Evolutionary conservation across 2,113 vertebrate genomes (phyloP).

Genomic region (Strix uralensis): DNA sequence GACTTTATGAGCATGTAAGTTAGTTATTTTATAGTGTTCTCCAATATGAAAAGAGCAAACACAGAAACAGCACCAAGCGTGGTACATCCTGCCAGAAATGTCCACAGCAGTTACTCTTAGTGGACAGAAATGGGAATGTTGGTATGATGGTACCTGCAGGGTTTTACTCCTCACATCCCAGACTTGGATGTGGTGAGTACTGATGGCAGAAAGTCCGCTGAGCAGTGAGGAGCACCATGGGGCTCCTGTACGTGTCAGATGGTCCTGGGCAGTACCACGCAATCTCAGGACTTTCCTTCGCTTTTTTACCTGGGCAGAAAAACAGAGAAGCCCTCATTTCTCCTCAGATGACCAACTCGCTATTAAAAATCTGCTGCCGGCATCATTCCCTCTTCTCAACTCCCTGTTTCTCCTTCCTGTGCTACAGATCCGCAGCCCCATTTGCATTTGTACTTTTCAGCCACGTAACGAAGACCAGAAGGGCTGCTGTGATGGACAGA

Average conservation of each 20-base stretch:
- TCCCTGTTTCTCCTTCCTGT: background rate
- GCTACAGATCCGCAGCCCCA: background rate
- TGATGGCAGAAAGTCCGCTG: background rate
- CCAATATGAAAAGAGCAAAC: background rate
- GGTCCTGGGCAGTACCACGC: background rate
- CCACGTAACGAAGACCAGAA: conserved; percentile 58
- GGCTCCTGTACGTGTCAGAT: background rate
- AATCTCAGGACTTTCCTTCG: background rate
- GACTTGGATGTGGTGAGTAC: background rate
- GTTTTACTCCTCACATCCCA: background rate
- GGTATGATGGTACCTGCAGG: background rate
- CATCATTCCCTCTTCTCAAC: background rate
- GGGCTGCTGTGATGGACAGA: conserved; percentile 62
- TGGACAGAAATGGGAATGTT: background rate
- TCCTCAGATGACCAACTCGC: background rate
- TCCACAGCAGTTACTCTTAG: fast-evolving
- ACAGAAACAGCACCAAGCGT: background rate
- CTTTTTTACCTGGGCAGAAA: background rate
- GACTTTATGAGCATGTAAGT: background rate
- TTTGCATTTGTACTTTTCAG: conserved; percentile 48
- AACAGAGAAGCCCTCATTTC: background rate
- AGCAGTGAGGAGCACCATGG: background rate
- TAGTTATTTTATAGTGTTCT: background rate
- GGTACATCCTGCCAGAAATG: background rate
- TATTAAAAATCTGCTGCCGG: background rate